Base-by-base conservation (phyloP, 2,113 vertebrate species). In the Tragelaphus imberbis region DNA sequence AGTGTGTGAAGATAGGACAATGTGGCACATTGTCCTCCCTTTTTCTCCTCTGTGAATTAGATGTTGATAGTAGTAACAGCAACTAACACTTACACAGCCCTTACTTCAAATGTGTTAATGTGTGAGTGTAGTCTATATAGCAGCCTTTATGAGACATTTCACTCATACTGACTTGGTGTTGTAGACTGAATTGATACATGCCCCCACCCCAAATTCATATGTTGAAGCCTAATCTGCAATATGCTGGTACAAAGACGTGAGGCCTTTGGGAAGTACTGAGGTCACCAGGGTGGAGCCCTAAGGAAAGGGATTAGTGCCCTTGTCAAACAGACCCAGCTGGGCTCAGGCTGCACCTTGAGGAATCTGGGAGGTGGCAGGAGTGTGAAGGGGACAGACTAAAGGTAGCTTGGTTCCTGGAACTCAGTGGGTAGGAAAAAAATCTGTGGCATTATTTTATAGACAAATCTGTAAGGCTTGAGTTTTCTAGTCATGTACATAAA, bases 321-420 rank as follows among this genome's bases (percentile, higher is more conserved):
- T 86, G 15, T 47, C 59, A 33, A 47, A 59, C 27, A 61, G 58
- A 86, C 27, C 58, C 58, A 44, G 9, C 21, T n/a, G 44, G 40
- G 40, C 28, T 8, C 2, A 12, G 47, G 59, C 36, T 8, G 27
- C 3, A 40, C 7, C 30, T 55, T 88, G 44, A 58, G 49, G 27
- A 6, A 36, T 3, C 28, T 23, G 44, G 59, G 68, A 27, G 30
- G n/a, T 11, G 59, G 6, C 12, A 21, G 91, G 12, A 44, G 25
- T n/a, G 30, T 15, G 25, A 7, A 14, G 9, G 51, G 25, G 30
- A 17, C 33, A 5, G 0, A 14, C 30, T 0, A 2, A 33, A 27
- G 53, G 13, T 6, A 49, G 11, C 40, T 59, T 47, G 0, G 4
- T 21, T 92, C 55, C 85, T 59, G 49, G 8, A 58, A 59, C 11